Evolutionary conservation across 2,888 invertebrate species (phyloP).

Genomic region (Agrochola macilenta): DNA sequence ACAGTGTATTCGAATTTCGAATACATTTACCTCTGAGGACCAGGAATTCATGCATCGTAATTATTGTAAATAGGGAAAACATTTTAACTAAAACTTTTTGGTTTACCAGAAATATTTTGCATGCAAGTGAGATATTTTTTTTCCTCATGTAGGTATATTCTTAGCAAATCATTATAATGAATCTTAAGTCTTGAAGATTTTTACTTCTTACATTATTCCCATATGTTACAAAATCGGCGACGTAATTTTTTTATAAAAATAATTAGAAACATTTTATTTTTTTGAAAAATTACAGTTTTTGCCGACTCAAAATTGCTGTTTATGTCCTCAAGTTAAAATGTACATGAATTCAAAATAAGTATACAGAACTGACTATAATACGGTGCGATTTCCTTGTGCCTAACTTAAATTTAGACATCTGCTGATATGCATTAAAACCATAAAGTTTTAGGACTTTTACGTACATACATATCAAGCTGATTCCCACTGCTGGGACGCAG

Average conservation of each 20-base stretch:
- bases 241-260: neutral
- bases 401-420: neutral
- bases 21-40: constrained; percentile 33
- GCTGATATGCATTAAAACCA: no score
- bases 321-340: constrained; percentile 14
- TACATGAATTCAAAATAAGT: constrained; percentile 2
- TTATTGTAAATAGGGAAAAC: constrained; percentile 25
- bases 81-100: constrained; percentile 2
- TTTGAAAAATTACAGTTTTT: neutral
- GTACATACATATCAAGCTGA: neutral
- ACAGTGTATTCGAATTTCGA: constrained; percentile 30
- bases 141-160: neutral
- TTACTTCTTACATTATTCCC: neutral
- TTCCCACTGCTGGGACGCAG: neutral
- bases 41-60: constrained; percentile 38
- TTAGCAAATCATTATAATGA: neutral
- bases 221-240: neutral
- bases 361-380: neutral
- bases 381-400: neutral
- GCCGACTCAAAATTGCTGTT: no score
- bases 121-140: neutral
- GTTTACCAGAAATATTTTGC: neutral
- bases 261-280: no score
- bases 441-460: neutral
- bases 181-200: neutral